Evolutionary conservation across 2,888 invertebrate species (phyloP).

Genomic region (Malthinus flaveolus): DNA sequence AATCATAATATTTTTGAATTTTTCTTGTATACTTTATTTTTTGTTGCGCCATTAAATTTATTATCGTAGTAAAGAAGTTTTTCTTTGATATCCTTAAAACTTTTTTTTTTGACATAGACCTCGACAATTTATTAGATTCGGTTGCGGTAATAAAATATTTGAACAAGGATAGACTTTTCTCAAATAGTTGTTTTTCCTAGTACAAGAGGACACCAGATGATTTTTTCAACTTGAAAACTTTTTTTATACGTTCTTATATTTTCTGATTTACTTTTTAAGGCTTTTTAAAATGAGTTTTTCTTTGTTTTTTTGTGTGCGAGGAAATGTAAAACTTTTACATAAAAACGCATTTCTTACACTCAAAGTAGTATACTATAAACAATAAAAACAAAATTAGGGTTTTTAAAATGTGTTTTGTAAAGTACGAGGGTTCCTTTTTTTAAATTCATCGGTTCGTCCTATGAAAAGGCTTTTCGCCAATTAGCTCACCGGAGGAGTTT

Average conservation of each 20-base stretch:
- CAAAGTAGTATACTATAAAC: no score
- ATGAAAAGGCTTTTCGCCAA: no score
- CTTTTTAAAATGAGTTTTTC: slow-evolving; percentile 5
- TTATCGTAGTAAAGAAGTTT: not conserved
- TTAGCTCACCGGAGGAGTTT: no score
- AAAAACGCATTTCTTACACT: not conserved
- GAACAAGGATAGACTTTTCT: slow-evolving; percentile 1
- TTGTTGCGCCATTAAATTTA: slow-evolving; percentile 5
- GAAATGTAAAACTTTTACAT: slow-evolving; percentile 6
- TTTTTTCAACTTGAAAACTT: slow-evolving; percentile 5
- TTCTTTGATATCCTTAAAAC: slow-evolving; percentile 1
- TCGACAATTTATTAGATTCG: slow-evolving; percentile 7
- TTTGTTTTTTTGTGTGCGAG: no score
- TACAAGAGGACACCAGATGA: slow-evolving; percentile 5
- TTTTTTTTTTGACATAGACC: slow-evolving; percentile 3
- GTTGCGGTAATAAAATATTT: slow-evolving; percentile 7
- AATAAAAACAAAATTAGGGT: no score
- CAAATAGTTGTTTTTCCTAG: slow-evolving; percentile 4
- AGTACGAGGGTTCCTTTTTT: no score
- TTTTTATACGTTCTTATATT: slow-evolving; percentile 6
- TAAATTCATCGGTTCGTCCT: no score
- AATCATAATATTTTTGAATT: no score
- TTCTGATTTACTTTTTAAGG: slow-evolving; percentile 8
- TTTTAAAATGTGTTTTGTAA: no score
- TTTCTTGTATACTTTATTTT: not conserved